Conservation (phyloP, 1,140 invertebrate genomes). For the Papilio polytes region DNA sequence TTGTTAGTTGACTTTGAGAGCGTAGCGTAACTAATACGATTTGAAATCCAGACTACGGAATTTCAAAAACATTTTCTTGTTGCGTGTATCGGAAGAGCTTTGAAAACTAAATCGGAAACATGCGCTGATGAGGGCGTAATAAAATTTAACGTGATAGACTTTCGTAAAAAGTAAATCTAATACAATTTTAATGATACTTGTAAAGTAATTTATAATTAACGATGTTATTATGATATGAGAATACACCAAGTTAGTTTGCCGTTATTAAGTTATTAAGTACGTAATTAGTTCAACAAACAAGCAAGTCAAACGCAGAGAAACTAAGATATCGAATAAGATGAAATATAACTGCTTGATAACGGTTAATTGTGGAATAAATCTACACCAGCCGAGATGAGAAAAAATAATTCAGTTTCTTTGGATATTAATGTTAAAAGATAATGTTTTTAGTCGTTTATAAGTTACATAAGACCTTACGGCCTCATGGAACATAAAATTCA, state of each 20-base stretch:
- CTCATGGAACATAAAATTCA: neutral
- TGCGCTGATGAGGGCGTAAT: neutral
- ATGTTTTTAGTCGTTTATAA: neutral
- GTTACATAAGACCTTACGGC: neutral
- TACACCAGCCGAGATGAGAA: neutral
- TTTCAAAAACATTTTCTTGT: constrained; percentile 6
- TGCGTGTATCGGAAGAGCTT: constrained; percentile 6
- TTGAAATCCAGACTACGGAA: neutral
- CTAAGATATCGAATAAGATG: constrained; percentile 4
- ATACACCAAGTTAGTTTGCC: neutral
- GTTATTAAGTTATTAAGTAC: neutral
- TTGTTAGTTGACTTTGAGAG: neutral
- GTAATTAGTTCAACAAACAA: constrained; percentile 10
- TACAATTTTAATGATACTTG: too few species aligned
- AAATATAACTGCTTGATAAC: neutral
- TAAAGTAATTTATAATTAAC: neutral
- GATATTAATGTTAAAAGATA: neutral
- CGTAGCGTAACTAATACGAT: neutral
- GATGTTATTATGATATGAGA: neutral
- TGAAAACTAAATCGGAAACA: neutral
- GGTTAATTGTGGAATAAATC: neutral
- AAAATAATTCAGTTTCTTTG: neutral
- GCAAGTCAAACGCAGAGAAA: neutral
- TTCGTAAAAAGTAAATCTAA: neutral
- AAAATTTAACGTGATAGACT: neutral